A percentile compares a stretch with the other conserved stretches of the same genome.
These are phyloP conservation scores for Venusia cambrica DNA, from an alignment of 2,888 invertebrate genomes.

Conservation along the genomic window DNA sequence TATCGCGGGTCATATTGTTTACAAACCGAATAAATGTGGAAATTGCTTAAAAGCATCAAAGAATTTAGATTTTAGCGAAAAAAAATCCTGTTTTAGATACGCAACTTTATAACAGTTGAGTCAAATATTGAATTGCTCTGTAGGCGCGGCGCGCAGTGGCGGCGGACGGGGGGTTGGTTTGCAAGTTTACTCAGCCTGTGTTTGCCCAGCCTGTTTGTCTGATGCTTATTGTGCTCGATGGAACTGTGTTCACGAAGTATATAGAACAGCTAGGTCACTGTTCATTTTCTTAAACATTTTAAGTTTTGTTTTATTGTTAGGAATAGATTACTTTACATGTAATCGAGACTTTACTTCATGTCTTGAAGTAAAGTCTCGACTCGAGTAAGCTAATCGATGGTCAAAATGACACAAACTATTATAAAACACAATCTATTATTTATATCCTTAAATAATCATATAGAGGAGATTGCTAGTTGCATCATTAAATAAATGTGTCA, in stretches of 20 bases:
- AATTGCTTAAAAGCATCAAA: slow-evolving; percentile 21
- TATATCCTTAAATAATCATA: too few species aligned
- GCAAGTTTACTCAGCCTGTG: slow-evolving; percentile 53
- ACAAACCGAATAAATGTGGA: slow-evolving; percentile 13
- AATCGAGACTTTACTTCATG: too few species aligned
- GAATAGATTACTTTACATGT: too few species aligned
- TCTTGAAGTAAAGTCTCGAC: too few species aligned
- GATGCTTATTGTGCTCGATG: slow-evolving; percentile 53
- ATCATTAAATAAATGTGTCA: too few species aligned
- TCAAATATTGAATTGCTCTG: slow-evolving; percentile 24
- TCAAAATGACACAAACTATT: too few species aligned
- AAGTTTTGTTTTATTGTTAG: too few species aligned
- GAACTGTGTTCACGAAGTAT: slow-evolving; percentile 3
- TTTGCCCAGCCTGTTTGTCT: slow-evolving; percentile 56
- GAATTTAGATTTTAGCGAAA: slow-evolving; percentile 10
- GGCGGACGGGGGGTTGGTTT: slow-evolving; percentile 43
- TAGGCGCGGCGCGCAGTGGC: slow-evolving; percentile 25
- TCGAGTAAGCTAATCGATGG: too few species aligned
- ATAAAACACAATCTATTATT: too few species aligned
- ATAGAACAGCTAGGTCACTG: slow-evolving; percentile 5
- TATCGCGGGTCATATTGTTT: too few species aligned
- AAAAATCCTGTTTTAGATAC: slow-evolving; percentile 19
- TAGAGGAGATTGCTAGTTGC: too few species aligned
- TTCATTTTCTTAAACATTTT: background rate
- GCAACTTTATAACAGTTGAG: slow-evolving; percentile 23